These are phyloP conservation scores for Drosophila buzzatii DNA, from an alignment of 2,888 invertebrate genomes.

Conservation along the genomic window DNA sequence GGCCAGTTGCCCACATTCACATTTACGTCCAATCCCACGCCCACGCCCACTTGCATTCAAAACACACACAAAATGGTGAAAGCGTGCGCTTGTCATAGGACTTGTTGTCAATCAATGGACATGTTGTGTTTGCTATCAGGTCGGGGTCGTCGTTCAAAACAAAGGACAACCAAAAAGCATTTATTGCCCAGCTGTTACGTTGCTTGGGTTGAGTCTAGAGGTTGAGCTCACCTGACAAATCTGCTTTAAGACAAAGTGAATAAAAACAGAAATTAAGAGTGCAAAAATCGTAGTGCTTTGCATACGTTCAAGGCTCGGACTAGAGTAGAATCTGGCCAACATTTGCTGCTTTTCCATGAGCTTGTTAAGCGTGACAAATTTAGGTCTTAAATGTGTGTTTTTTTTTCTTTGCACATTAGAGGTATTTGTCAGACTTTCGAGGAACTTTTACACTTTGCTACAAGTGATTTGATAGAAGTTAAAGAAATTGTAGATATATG, in stretches of 20 bases:
- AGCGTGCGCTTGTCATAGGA: conserved; percentile 9
- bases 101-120: conserved; percentile 44
- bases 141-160: conserved; percentile 45
- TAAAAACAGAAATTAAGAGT: conserved; percentile 15
- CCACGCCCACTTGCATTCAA: conserved; percentile 16
- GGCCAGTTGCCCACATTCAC: neutral
- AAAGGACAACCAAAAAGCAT: conserved; percentile 30
- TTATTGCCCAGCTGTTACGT: conserved; percentile 8
- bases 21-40: neutral
- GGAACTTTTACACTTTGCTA: too few relatives aligned
- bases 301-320: neutral
- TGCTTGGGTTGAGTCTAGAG: conserved; percentile 2
- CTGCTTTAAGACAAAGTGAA: conserved; percentile 3
- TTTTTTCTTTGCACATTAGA: fast-evolving
- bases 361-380: conserved; percentile 39
- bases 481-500: neutral
- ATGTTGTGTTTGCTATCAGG: conserved; percentile 32
- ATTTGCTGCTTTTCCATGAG: neutral
- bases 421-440: neutral
- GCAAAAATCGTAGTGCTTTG: conserved; percentile 2
- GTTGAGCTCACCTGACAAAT: neutral
- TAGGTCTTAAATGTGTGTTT: conserved; percentile 4
- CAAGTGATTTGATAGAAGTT: neutral
- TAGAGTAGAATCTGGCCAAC: neutral
- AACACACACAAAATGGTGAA: conserved; percentile 41